Base-by-base conservation (phyloP, 2,113 vertebrate genomes). In the Ammodytes dubius region DNA sequence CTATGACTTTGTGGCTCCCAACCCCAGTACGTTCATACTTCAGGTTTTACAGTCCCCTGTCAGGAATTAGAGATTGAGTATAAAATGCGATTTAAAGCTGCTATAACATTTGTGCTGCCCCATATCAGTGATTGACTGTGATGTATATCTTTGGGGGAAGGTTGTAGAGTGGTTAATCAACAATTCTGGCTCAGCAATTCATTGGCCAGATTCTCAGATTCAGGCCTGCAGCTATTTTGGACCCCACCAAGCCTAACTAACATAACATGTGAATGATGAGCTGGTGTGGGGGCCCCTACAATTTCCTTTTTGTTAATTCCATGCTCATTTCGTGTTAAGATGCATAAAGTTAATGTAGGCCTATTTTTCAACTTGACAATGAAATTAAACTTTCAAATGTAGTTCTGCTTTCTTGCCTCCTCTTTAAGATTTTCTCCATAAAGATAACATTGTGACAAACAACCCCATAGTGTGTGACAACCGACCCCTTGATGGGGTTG, bases 191-290 rank as follows among this genome's bases (percentile, higher is more conserved):
- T 79, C 65, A 53, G 57, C 50, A 70, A 71, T 88, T 85, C 68
- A 88, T 87, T 81, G 76, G 58, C 70, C 52, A 80, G 72, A 72
- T 80, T 69, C 74, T 85, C 56, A 49, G 70, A 84, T 78, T 59
- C 69, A 87, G 90, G 78, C 69, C 61, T 6, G 37, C 13, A 27
- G 79, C 78, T 77, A 75, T 75, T 58, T 61, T 68, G 63, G 60
- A 69, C 45, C 15, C 59, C 27, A 27, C 52, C 66, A 63, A 27
- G 27, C 71, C 72, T 83, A 60, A 53, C 73, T 39, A 63, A 61
- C 66, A 45, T 39, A 39, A 73, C 45, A 53, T 68, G 60, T 73
- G 74, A 79, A 52, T 75, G 67, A 80, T 86, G 77, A 85, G 61
- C 74, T 91, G 83, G 68, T 57, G 4, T 49, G 7, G 4, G 8